Evolutionary conservation across 1,140 invertebrate genomes (phyloP), one percentile per base, ranked within the genome.

Genomic region (Nomia melanderi): DNA sequence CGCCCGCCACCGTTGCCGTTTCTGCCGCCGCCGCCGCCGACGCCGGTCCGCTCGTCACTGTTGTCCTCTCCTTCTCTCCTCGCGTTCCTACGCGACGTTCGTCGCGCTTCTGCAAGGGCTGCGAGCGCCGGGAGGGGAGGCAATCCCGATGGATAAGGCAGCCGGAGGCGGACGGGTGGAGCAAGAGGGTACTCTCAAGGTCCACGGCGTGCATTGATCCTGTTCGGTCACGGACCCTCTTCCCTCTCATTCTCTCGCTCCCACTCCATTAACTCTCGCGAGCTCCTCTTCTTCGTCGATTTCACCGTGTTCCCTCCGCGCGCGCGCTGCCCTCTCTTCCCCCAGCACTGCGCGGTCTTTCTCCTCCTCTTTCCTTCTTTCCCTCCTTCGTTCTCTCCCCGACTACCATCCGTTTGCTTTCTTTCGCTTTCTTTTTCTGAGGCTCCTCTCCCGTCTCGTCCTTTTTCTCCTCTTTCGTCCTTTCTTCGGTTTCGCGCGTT

Each of bases 171-270:
- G 47, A n/a, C 41, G 20, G 71, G 54, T 62, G 77, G 60, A 70
- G 7, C 60, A 75, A 71, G 74, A 72, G 66, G 81, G 60, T 67
- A 77, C 87, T 88, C 86, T 91, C 91, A 92, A 92, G 91, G 91
- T 91, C 90, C 87, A 78, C 67, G 80, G 88, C 91, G 91, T 91
- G 83, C 91, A 89, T 91, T 92, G 91, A 91, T 92, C 91, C 85
- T 91, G 39, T 74, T 86, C 90, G 91, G 90, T 92, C 91, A 91
- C 87, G 88, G 90, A 92, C 91, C 90, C 85, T 85, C 83, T 83
- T 79, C 76, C 75, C 81, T 77, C 60, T 62, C 73, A 31, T 20
- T 69, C 59, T 67, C 53, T 63, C 64, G n/a, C 17, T 70, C 54
- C 25, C 25, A 23, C 63, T 57, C 57, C 44, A 27, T 57, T 57